Conservation (phyloP, 2,888 invertebrate species). For the Epsilonema sp. region DNA sequence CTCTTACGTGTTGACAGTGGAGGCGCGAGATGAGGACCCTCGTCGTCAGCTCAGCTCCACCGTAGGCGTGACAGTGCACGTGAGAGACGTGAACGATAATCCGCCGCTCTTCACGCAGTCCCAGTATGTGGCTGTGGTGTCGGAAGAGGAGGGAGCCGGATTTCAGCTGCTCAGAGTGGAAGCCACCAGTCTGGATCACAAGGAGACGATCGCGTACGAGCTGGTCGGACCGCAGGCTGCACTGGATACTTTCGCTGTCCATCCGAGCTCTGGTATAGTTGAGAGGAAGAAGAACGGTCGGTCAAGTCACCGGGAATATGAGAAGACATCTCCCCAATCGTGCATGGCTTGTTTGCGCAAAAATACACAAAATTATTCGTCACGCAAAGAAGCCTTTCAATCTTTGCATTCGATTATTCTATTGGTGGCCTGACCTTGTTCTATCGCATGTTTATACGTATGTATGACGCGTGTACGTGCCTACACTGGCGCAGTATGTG, state of each 20-base stretch:
- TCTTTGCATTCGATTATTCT: no score
- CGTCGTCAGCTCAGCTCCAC: conserved; percentile 43
- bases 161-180: conserved; percentile 4
- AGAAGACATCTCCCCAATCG: no score
- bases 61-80: conserved; percentile 52
- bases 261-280: not conserved
- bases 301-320: no score
- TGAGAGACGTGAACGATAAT: conserved; percentile 41
- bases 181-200: not conserved
- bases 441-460: no score
- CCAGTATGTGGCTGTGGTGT: conserved; percentile 52
- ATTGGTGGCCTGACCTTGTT: no score
- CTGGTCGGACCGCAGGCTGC: conserved; percentile 8
- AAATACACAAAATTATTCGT: no score
- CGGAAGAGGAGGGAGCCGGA: conserved; percentile 38
- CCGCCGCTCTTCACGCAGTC: conserved; percentile 75
- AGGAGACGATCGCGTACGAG: not conserved
- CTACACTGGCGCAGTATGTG: no score
- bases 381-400: no score
- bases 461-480: no score
- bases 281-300: no score
- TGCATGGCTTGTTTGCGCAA: no score
- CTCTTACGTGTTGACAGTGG: conserved; percentile 52
- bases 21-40: conserved; percentile 37
- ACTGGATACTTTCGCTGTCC: not conserved